Percentiles rank a stretch among this genome's conserved stretches.
Evolutionary conservation across 2,888 invertebrate species (phyloP).

Genomic region (Apodemia zela): DNA sequence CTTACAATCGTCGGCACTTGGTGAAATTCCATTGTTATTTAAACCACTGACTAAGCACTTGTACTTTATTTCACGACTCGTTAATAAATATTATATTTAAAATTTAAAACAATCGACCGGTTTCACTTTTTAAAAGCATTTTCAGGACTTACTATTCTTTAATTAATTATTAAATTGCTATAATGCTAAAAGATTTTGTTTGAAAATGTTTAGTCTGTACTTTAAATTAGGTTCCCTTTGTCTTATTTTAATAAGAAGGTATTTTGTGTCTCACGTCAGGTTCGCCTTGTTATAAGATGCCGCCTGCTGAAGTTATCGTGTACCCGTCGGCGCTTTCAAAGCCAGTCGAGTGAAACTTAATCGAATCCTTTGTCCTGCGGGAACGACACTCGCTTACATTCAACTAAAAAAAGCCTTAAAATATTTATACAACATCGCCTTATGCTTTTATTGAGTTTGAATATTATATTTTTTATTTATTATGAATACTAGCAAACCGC

Average conservation of each 20-base stretch:
- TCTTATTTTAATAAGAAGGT: slow-evolving; percentile 4
- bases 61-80: too few species aligned
- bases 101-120: too few species aligned
- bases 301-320: not conserved
- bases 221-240: not conserved
- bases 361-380: slow-evolving; percentile 1
- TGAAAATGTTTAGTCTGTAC: not conserved
- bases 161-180: too few species aligned
- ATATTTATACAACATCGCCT: not conserved
- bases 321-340: slow-evolving; percentile 1
- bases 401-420: not conserved
- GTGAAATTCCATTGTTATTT: too few species aligned
- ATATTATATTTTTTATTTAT: not conserved
- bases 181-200: not conserved
- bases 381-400: not conserved
- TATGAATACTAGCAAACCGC: too few species aligned
- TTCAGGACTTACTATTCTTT: too few species aligned
- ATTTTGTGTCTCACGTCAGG: not conserved
- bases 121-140: too few species aligned
- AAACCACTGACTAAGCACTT: too few species aligned
- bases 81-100: too few species aligned
- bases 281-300: slow-evolving; percentile 7
- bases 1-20: too few species aligned
- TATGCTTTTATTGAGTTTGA: not conserved
- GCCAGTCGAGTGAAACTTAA: slow-evolving; percentile 17